Percentiles rank a stretch among this genome's conserved stretches.
These are phyloP conservation scores for Castor canadensis DNA, from an alignment of 2,113 vertebrate species.

Conservation along the genomic window DNA sequence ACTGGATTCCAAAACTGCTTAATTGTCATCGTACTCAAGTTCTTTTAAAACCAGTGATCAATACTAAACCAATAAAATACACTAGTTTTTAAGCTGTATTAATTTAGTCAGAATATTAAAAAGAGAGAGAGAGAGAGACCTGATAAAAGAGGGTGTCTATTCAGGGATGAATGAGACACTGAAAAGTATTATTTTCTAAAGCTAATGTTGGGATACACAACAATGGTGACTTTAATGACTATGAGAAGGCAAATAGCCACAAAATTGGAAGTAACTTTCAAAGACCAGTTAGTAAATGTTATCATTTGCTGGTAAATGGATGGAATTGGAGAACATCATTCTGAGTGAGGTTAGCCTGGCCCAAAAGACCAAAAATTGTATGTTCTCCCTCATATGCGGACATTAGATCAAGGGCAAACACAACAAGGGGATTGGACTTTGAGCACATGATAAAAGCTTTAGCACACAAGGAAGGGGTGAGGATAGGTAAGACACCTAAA, in stretches of 20 bases:
- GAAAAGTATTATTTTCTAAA: not conserved
- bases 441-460: too few relatives aligned
- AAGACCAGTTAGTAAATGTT: too few relatives aligned
- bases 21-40: not conserved
- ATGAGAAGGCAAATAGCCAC: not conserved
- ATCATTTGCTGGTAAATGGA: too few relatives aligned
- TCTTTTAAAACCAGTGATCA: conserved; percentile 4
- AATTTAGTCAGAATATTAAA: not conserved
- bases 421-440: too few relatives aligned
- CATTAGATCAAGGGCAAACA: too few relatives aligned
- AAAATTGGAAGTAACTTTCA: not conserved
- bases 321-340: too few relatives aligned
- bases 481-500: too few relatives aligned
- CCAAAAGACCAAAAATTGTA: too few relatives aligned
- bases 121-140: not conserved
- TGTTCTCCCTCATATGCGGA: too few relatives aligned
- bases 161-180: not conserved
- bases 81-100: not conserved
- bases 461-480: too few relatives aligned
- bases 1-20: not conserved
- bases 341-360: too few relatives aligned
- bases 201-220: not conserved
- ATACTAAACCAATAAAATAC: not conserved
- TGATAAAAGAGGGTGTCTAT: not conserved
- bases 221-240: not conserved